These are phyloP conservation scores for Molossus molossus DNA, from an alignment of 2,797 vertebrate genomes.

Conservation along the genomic window DNA sequence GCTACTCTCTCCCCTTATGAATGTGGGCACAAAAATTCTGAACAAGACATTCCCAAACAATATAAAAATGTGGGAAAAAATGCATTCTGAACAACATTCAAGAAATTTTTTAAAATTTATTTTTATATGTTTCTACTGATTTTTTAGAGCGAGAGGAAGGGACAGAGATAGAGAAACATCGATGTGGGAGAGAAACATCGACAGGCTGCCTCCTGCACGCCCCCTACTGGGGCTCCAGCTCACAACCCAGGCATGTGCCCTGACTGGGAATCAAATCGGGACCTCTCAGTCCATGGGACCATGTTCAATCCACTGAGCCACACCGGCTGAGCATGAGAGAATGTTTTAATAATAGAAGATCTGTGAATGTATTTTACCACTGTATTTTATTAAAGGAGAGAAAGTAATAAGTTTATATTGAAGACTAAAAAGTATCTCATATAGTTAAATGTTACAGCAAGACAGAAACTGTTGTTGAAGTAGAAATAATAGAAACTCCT, in stretches of 20 bases:
- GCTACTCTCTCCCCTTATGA: background rate
- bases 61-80: background rate
- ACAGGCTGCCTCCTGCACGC: too few relatives aligned
- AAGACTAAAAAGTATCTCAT: background rate
- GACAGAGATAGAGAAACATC: too few relatives aligned
- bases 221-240: too few relatives aligned
- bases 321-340: background rate
- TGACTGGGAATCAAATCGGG: too few relatives aligned
- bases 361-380: background rate
- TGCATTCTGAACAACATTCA: constrained; percentile 18
- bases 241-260: too few relatives aligned
- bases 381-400: constrained; percentile 53
- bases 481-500: background rate
- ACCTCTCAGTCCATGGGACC: too few relatives aligned
- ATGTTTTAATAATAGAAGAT: constrained; percentile 26
- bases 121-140: too few relatives aligned
- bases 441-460: background rate
- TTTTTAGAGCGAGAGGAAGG: too few relatives aligned
- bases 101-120: background rate
- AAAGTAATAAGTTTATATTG: background rate
- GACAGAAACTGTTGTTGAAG: background rate
- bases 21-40: constrained; percentile 9
- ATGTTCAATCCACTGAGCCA: too few relatives aligned
- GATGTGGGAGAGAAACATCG: too few relatives aligned
- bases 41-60: background rate